Percentiles rank a stretch among this genome's conserved stretches.
Evolutionary conservation across 2,888 invertebrate species (phyloP).

Genomic region (Plebejus argus): DNA sequence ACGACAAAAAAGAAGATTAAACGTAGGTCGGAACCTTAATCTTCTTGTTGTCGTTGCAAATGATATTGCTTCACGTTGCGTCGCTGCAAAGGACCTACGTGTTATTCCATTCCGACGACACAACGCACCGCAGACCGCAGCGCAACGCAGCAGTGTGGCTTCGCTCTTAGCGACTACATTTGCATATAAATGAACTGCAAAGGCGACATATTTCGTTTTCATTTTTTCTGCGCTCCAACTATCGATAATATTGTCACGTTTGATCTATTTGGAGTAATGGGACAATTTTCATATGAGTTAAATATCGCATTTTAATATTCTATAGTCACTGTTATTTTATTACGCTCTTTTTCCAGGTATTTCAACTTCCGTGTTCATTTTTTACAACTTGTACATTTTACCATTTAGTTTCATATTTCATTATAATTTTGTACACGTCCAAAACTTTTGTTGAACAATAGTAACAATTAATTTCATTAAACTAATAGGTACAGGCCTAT

Average conservation of each 20-base stretch:
- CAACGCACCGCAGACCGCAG: neutral
- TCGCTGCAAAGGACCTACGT: too few relatives aligned
- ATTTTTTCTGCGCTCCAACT: constrained; percentile 47
- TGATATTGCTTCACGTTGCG: too few relatives aligned
- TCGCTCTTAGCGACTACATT: constrained; percentile 51
- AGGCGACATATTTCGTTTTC: constrained; percentile 57
- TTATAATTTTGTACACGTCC: neutral
- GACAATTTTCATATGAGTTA: constrained; percentile 21
- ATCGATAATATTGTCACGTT: constrained; percentile 44
- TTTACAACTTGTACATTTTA: neutral
- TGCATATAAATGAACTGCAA: constrained; percentile 69
- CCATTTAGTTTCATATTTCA: neutral
- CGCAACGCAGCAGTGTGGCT: neutral
- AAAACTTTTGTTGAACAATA: neutral
- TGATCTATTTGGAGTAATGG: constrained; percentile 36
- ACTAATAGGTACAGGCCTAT: too few relatives aligned
- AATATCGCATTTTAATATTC: neutral
- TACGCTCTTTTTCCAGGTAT: neutral
- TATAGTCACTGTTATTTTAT: neutral
- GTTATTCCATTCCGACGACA: neutral
- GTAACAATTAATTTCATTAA: neutral
- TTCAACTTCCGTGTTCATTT: neutral
- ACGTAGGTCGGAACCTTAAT: too few relatives aligned
- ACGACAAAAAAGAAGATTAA: too few relatives aligned
- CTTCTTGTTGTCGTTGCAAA: too few relatives aligned